Base-by-base conservation (phyloP, 2,113 vertebrate genomes). In the Malurus alboscapulatus region DNA sequence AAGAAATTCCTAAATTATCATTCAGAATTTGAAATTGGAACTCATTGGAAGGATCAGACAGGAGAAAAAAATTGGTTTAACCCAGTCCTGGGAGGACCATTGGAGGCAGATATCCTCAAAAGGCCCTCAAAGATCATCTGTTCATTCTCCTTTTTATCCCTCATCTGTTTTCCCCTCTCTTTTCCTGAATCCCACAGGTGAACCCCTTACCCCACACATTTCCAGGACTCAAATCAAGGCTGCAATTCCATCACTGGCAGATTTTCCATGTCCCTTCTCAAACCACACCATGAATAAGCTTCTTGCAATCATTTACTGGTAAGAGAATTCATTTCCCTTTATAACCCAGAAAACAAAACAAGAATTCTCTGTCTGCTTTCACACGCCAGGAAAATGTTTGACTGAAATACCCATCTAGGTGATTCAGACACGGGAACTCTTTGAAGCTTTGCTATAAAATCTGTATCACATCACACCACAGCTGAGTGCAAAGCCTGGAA, bases 251-350 rank as follows among this genome's bases (percentile, higher is more conserved):
- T 32, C 68, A 40, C 50, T 66, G 26, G 10, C 54, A n/a, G 21
- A 40, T 77, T 86, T 95, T 74, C 83, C 29, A 30, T n/a, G 18
- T 21, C 17, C 6, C 88, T 88, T 67, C 63, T 71, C 65, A 94
- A 84, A 86, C 27, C 76, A 74, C 59, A 20, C 15, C 68, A 92
- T 77, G 76, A 94, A 83, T 86, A 90, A 86, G 17, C 51, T 66
- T 57, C 57, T 80, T 74, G 68, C 48, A 88, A 40, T 67, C 80
- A 36, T 58, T 86, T 80, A 67, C 79, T 36, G 24, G 61, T 92
- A 71, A 36, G 22, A 88, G 13, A 96, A 86, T 74, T 84, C 3
- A 69, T 90, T 93, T 94, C 59, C 54, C 54, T 92, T 93, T 83
- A 34, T 55, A 96, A 87, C 18, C 17, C 62, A 73, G 20, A 18